These are phyloP conservation scores for Matsumyia berberina DNA, from an alignment of 2,888 invertebrate species.

Conservation along the genomic window DNA sequence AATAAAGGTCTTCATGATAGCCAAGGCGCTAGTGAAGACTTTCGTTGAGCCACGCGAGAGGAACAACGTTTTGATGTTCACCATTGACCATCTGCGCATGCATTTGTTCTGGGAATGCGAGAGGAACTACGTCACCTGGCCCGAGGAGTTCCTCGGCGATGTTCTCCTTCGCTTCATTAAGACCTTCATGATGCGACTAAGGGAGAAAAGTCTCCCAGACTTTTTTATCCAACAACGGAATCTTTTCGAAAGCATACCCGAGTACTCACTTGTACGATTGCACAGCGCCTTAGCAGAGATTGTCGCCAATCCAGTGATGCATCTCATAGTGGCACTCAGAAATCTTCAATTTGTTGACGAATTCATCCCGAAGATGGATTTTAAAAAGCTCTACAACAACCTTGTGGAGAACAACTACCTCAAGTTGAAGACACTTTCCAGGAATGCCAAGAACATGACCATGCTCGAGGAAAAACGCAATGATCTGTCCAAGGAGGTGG, in stretches of 20 bases:
- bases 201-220: conserved; percentile 87
- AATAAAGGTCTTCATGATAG: conserved; percentile 88
- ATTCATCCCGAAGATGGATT: conserved; percentile 88
- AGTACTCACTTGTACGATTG: conserved; percentile 87
- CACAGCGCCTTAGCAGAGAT: conserved; percentile 89
- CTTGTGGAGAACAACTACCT: conserved; percentile 86
- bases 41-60: conserved; percentile 88
- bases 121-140: conserved; percentile 89
- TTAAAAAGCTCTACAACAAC: conserved; percentile 85
- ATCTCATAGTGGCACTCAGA: conserved; percentile 88
- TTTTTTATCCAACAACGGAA: conserved; percentile 91
- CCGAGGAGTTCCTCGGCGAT: conserved; percentile 90
- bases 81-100: conserved; percentile 89
- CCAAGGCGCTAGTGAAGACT: conserved; percentile 89
- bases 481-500: conserved; percentile 82
- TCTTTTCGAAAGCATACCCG: conserved; percentile 89
- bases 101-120: conserved; percentile 92
- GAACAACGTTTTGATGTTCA: conserved; percentile 87
- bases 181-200: conserved; percentile 87
- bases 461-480: conserved; percentile 34
- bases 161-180: conserved; percentile 87
- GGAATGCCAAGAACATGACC: conserved; percentile 77
- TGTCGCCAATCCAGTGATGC: conserved; percentile 89
- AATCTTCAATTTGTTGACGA: conserved; percentile 87
- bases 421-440: conserved; percentile 80